phyloP scores from a whole-genome alignment of 1,140 invertebrate genomes.

The Pseudomyrmex flavicornis region DNA sequence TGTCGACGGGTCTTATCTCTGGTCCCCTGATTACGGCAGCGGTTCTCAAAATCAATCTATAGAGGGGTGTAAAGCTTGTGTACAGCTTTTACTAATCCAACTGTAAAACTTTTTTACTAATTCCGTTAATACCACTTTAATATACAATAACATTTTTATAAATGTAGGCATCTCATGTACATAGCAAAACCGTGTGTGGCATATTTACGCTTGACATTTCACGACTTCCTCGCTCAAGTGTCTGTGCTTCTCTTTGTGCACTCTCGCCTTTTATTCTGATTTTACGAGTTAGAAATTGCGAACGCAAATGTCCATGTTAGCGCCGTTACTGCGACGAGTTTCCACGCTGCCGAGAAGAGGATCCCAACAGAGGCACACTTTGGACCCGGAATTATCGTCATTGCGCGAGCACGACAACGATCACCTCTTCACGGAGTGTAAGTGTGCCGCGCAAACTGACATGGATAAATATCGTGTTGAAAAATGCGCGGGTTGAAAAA shows the following conservation, averaged over 20 bases:
- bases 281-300: constrained; percentile 27
- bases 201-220: constrained; percentile 5
- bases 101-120: too few species aligned
- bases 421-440: constrained; percentile 75
- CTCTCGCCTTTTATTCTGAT: not conserved
- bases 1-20: constrained; percentile 63
- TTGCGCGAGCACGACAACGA: constrained; percentile 71
- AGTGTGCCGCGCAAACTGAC: constrained; percentile 67
- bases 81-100: too few species aligned
- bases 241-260: not conserved
- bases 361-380: constrained; percentile 76
- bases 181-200: not conserved
- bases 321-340: constrained; percentile 79
- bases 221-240: not conserved
- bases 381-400: constrained; percentile 74
- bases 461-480: constrained; percentile 21
- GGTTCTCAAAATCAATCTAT: constrained; percentile 57
- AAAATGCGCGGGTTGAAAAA: not conserved
- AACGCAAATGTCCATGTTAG: constrained; percentile 73
- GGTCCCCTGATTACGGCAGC: constrained; percentile 32
- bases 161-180: not conserved
- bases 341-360: constrained; percentile 74
- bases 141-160: not conserved
- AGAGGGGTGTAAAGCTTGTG: not conserved
- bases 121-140: not conserved